A percentile compares a stretch with the other conserved stretches of the same genome.
Conservation (phyloP, 2,797 vertebrate genomes). For the Enteromius treurensis region DNA sequence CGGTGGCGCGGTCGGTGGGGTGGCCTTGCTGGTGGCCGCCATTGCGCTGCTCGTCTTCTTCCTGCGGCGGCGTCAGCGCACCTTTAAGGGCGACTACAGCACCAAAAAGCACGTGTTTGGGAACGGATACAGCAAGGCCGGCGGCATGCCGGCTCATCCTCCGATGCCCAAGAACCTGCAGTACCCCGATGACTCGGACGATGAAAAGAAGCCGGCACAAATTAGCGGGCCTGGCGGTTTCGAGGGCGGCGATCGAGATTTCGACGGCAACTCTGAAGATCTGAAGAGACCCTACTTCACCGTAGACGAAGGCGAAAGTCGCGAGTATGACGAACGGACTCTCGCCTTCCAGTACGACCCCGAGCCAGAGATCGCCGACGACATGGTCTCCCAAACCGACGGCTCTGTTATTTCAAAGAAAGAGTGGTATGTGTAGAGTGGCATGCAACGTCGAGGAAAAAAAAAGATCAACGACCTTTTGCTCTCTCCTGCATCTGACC, state of each 20-base stretch:
- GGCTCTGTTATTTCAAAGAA: constrained; percentile 99
- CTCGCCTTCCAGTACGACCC: constrained; percentile 95
- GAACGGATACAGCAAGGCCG: constrained; percentile 95
- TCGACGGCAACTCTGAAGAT: constrained; percentile 84
- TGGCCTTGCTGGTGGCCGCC: constrained; percentile 84
- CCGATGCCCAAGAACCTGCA: constrained; percentile 94
- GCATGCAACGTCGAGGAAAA: constrained; percentile 62
- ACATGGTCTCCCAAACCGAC: constrained; percentile 98
- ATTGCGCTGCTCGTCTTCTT: constrained; percentile 87
- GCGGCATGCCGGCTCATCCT: constrained; percentile 86
- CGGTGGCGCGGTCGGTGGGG: constrained; percentile 88
- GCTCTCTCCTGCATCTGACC: constrained; percentile 64
- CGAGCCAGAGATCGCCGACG: constrained; percentile 92
- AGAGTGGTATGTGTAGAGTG: constrained; percentile 98
- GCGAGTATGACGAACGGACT: constrained; percentile 91
- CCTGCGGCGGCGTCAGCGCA: constrained; percentile 93
- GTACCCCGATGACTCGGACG: constrained; percentile 95
- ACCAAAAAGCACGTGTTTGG: constrained; percentile 98
- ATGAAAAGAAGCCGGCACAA: constrained; percentile 93
- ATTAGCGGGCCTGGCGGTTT: constrained; percentile 83
- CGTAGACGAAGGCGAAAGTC: constrained; percentile 92
- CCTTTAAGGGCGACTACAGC: constrained; percentile 99
- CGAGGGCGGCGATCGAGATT: constrained; percentile 87
- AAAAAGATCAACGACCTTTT: constrained; percentile 62
- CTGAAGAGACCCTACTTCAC: constrained; percentile 98